Base-by-base conservation (phyloP, 2,797 vertebrate species). In the Pseudomugil tenellus region DNA sequence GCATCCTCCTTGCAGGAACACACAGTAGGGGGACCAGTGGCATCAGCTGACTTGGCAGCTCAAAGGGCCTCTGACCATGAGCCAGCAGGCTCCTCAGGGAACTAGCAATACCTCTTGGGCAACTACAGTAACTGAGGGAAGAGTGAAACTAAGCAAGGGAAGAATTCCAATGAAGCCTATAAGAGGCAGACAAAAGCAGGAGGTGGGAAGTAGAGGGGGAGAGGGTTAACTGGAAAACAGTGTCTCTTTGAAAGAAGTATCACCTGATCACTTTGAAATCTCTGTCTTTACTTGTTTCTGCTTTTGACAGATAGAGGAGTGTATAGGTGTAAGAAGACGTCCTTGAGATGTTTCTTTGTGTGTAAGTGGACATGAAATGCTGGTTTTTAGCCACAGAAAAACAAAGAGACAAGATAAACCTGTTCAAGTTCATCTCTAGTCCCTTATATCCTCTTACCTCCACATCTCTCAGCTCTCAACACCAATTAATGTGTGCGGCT, bases 21-120 rank as follows among this genome's bases (percentile, higher is more conserved):
- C 88, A 80, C 84, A 79, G 87, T 63, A n/a, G 87, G 76, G 84
- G 84, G 70, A 81, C 53, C 73, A 34, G 67, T 62, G 57, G 86
- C 85, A 86, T 90, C 84, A 67, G 89, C 79, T 88, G 89, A 90
- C 87, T 89, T 89, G 87, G 85, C 87, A 90, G 86, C 88, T 90
- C 81, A 85, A 80, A 90, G 79, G 82, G 70, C 84, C 84, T 88
- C 86, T 90, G 90, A 92, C 87, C 74, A 68, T 3, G 69, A 82
- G 90, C 92, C 91, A 92, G 83, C 68, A 48, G 75, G 76, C 72
- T 91, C 92, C 89, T 89, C 32, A 0, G 90, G 87, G 91, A 86
- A 66, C 75, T 69, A 82, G 84, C 85, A 66, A 64, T 84, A 88
- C 82, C 86, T 89, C 85, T 82, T 72, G 76, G 83, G 75, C 81